These are phyloP conservation scores for Ctenomys sociabilis DNA, from an alignment of 2,113 vertebrate species.

Conservation along the genomic window DNA sequence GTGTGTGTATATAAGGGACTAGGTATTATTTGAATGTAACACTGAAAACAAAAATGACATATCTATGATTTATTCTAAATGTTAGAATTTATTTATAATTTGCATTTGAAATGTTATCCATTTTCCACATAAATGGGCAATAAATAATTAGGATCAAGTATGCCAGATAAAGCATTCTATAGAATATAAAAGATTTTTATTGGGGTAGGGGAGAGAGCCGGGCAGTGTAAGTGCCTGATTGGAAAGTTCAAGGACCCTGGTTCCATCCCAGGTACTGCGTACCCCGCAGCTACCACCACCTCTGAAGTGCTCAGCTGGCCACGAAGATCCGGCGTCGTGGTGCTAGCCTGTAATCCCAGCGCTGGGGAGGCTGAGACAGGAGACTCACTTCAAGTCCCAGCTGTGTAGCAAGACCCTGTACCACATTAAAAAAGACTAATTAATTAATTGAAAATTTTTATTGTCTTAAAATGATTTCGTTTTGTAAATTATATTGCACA, in stretches of 20 bases:
- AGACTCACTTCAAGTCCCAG: no score
- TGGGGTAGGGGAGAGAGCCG: background rate
- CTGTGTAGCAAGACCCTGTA: no score
- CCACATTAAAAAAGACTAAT: no score
- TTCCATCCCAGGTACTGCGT: no score
- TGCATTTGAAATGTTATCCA: background rate
- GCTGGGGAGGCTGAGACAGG: no score
- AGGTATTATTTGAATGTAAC: background rate
- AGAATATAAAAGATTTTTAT: background rate
- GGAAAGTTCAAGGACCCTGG: no score
- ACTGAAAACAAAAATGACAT: background rate
- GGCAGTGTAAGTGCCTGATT: no score
- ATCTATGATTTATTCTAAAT: background rate
- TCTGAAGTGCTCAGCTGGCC: no score
- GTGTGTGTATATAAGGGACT: background rate
- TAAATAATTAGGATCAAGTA: background rate
- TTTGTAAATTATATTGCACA: background rate
- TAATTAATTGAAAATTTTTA: no score
- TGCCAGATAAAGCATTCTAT: constrained; percentile 27
- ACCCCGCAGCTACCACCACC: no score
- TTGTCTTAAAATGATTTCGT: background rate
- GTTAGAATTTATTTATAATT: background rate
- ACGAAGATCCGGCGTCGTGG: no score
- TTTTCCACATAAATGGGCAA: background rate
- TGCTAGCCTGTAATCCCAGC: no score